Evolutionary conservation across 1,140 invertebrate species (phyloP), one percentile per base, ranked within the genome.

Genomic region (Lepidotrigona ventralis): DNA sequence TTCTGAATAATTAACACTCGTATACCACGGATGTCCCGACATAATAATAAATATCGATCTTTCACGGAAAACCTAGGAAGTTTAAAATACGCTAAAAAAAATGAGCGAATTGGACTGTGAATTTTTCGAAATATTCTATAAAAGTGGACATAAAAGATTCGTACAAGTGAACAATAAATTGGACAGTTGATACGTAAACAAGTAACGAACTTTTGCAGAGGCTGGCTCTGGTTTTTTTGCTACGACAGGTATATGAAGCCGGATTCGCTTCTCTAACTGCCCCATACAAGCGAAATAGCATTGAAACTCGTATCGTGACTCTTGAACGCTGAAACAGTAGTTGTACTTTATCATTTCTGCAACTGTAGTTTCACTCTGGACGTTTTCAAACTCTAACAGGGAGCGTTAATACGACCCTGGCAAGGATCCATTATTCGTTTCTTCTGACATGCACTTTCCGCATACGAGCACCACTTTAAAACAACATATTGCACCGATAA

Each of bases 261-360:
- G 8, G n/a, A 29, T 51, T 64, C 26, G 12, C 60, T 66, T 66
- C 2, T 46, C 19, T 33, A 64, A 51, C 75, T 66, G 26, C 46
- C 54, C 33, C 73, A 12, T 46, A 63, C 58, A 17, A 46, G 23
- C 23, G 17, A n/a, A 74, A 75, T 60, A 56, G 33, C 23, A 60
- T 60, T 75, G 33, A 60, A 78, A 78, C 51, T 78, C 76, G 63
- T 66, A 78, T 78, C 76, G 63, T 54, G 51, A 68, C 76, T 53
- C 26, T 53, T 54, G 76, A 75, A 78, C 63, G 21, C 26, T 78
- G n/a, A 51, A 68, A 78, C 26, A 51, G 14, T 68, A 78, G 76
- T n/a, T 68, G 29, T 29, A 54, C 29, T 78, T 54, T 26, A 76
- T 76, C 17, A 68, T 68, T 68, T 15, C 63, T 68, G 63, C 6